These are phyloP conservation scores for Trachops cirrhosus DNA, from an alignment of 2,797 vertebrate genomes.

Conservation along the genomic window DNA sequence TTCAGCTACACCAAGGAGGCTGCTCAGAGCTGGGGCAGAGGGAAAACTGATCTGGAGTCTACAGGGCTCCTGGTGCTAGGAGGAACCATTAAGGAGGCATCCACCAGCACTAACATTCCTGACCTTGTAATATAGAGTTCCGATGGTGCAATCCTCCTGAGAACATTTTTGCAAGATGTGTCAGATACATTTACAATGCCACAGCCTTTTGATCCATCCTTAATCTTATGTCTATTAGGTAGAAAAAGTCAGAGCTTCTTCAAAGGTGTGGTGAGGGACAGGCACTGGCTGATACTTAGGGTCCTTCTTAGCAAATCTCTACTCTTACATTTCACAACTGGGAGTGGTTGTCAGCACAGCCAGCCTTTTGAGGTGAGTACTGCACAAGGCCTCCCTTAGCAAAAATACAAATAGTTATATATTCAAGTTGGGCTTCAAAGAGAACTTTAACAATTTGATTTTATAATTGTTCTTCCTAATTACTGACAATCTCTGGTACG, in stretches of 20 bases:
- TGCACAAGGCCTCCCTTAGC: background rate
- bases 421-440: background rate
- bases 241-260: background rate
- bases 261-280: fast-evolving
- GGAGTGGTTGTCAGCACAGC: background rate
- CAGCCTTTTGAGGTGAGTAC: background rate
- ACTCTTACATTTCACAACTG: background rate
- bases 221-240: background rate
- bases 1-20: background rate
- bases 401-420: background rate
- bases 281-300: too few species aligned
- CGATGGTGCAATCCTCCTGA: background rate
- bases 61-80: background rate
- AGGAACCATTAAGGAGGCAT: background rate
- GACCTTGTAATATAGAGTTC: background rate
- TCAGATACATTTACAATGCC: background rate
- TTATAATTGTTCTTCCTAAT: background rate
- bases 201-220: background rate
- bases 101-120: background rate
- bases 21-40: background rate
- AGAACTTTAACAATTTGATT: background rate
- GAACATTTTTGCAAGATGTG: background rate
- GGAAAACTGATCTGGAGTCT: background rate
- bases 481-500: background rate
- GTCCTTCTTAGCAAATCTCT: background rate